A percentile compares a stretch with the other conserved stretches of the same genome.
phyloP scores from a whole-genome alignment of 2,113 vertebrate species.

The Australoheros scitulus region DNA sequence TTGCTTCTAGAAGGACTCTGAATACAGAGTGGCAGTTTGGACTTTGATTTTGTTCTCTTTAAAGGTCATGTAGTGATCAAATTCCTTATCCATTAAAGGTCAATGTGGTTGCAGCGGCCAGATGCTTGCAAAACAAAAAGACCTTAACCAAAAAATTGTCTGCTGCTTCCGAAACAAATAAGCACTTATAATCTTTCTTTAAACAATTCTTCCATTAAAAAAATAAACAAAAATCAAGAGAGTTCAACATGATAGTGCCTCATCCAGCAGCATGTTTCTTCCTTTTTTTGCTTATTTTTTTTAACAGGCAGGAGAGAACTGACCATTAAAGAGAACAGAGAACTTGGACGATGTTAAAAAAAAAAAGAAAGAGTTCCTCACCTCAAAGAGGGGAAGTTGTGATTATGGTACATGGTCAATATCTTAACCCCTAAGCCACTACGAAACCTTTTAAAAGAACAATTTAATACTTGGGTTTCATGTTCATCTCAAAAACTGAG shows the following conservation, averaged over 20 bases:
- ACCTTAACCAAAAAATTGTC: too few relatives aligned
- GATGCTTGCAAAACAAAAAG: background rate
- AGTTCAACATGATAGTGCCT: background rate
- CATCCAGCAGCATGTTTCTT: background rate
- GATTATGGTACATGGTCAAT: background rate
- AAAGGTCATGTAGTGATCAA: background rate
- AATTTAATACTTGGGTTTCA: background rate
- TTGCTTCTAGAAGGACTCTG: background rate
- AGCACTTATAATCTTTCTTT: too few relatives aligned
- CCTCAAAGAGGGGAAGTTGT: background rate
- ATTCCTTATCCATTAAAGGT: background rate
- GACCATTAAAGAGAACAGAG: background rate
- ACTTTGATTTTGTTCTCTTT: too few relatives aligned
- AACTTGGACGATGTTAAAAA: background rate
- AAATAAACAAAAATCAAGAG: background rate
- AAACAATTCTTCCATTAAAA: too few relatives aligned
- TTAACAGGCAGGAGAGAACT: background rate
- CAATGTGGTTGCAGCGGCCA: background rate
- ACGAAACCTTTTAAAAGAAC: background rate
- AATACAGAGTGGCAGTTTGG: background rate
- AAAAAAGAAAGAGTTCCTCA: fast-evolving
- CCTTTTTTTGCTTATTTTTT: background rate
- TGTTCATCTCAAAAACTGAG: background rate
- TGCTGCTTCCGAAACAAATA: too few relatives aligned
- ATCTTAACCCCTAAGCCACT: background rate